phyloP scores from a whole-genome alignment of 2,888 invertebrate species.

The Cantharis nigra region DNA sequence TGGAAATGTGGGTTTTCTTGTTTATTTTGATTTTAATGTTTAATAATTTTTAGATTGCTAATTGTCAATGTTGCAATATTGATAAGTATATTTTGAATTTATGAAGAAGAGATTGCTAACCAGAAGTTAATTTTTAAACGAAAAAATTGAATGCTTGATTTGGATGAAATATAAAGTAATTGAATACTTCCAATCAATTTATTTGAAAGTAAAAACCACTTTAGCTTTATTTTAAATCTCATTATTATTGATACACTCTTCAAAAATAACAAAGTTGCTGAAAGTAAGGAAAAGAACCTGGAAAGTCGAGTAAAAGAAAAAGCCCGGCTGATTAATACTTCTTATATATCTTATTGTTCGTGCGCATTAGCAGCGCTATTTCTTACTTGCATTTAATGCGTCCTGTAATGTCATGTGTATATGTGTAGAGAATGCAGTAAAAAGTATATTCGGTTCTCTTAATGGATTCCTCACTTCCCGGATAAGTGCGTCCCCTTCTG shows the following conservation, averaged over 20 bases:
- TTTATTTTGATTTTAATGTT: too few relatives aligned
- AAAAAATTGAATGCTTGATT: not conserved
- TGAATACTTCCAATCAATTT: not conserved
- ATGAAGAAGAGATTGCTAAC: too few relatives aligned
- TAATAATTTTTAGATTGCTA: too few relatives aligned
- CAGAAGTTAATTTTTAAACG: not conserved
- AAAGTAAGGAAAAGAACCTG: not conserved
- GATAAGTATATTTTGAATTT: not conserved
- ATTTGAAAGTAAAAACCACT: not conserved
- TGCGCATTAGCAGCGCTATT: conserved; percentile 25
- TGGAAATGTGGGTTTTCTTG: too few relatives aligned
- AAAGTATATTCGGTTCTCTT: conserved; percentile 44
- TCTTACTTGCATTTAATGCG: conserved; percentile 30
- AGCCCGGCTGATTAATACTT: conserved; percentile 20
- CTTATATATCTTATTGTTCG: conserved; percentile 21
- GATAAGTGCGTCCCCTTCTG: conserved; percentile 45
- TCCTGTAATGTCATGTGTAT: conserved; percentile 29
- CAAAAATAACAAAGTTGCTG: not conserved
- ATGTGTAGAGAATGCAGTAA: conserved; percentile 42
- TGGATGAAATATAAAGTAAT: not conserved
- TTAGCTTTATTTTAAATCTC: not conserved
- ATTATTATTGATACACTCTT: not conserved
- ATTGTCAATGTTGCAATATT: too few relatives aligned
- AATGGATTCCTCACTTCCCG: conserved; percentile 49
- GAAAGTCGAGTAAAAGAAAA: not conserved